phyloP scores from a whole-genome alignment of 2,797 vertebrate species.

The Serranus cabrilla region DNA sequence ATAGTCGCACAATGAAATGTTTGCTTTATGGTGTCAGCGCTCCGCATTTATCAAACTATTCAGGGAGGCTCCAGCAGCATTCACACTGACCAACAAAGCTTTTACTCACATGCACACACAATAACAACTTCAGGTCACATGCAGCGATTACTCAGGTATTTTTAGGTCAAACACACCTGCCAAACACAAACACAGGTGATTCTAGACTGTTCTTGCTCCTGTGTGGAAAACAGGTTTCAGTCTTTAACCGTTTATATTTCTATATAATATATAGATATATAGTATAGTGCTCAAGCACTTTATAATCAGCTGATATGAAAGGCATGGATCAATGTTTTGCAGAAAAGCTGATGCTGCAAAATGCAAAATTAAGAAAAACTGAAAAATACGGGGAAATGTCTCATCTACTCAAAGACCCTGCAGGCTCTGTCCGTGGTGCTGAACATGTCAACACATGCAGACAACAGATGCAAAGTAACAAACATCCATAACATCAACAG shows the following conservation, averaged over 20 bases:
- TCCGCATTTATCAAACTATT: conserved; percentile 18
- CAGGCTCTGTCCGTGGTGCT: no score
- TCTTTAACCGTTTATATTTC: neutral
- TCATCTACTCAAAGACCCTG: no score
- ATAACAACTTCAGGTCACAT: neutral
- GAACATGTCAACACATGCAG: no score
- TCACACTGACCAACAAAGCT: neutral
- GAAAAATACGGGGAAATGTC: no score
- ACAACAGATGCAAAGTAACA: no score
- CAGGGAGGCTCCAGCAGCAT: neutral
- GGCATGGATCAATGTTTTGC: no score
- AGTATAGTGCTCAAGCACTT: no score
- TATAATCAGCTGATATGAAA: no score
- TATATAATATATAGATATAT: no score
- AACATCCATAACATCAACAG: no score
- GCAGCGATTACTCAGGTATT: neutral
- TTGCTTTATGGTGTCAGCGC: conserved; percentile 41
- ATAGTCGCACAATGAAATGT: conserved; percentile 36
- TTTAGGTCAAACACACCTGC: neutral
- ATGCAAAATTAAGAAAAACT: no score
- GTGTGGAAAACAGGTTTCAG: conserved; percentile 6
- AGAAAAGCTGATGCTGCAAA: no score
- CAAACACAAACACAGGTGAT: conserved; percentile 5
- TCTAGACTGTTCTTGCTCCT: neutral
- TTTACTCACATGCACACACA: neutral